A percentile compares a stretch with the other conserved stretches of the same genome.
Conservation (phyloP, 2,113 vertebrate genomes). For the Panurus biarmicus region DNA sequence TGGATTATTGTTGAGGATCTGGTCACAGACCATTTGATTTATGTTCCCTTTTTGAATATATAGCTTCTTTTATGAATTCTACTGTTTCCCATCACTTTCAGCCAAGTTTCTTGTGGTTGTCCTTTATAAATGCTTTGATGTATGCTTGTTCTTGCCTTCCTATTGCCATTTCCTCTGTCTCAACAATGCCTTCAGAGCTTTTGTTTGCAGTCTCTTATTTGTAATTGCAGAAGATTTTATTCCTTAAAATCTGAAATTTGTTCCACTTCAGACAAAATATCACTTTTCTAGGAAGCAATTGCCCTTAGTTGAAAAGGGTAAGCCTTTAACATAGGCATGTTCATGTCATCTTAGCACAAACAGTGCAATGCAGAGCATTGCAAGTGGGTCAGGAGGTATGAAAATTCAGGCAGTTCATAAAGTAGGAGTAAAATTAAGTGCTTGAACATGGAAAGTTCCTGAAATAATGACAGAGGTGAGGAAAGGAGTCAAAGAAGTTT, state of each 20-base stretch:
- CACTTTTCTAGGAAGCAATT: background rate
- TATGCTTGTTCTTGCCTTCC: background rate
- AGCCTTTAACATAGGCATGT: background rate
- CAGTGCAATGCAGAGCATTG: background rate
- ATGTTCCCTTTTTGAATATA: background rate
- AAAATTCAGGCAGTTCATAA: background rate
- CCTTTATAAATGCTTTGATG: background rate
- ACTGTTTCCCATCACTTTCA: background rate
- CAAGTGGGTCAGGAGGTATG: background rate
- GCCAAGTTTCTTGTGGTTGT: background rate
- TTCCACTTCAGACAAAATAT: background rate
- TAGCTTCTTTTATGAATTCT: background rate
- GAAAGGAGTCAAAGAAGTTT: background rate
- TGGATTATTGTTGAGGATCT: conserved; percentile 20
- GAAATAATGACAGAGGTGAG: background rate
- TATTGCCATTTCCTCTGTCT: background rate
- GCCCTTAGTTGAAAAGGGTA: background rate
- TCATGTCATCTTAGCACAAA: background rate
- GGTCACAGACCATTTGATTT: conserved; percentile 18
- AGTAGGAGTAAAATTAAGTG: background rate
- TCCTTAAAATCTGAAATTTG: background rate
- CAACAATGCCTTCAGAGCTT: background rate
- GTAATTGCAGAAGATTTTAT: background rate
- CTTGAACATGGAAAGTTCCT: background rate
- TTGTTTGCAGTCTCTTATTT: background rate